A percentile compares a stretch with the other conserved stretches of the same genome.
phyloP scores from a whole-genome alignment of 2,888 invertebrate genomes.

The Drosophila melanosoma region DNA sequence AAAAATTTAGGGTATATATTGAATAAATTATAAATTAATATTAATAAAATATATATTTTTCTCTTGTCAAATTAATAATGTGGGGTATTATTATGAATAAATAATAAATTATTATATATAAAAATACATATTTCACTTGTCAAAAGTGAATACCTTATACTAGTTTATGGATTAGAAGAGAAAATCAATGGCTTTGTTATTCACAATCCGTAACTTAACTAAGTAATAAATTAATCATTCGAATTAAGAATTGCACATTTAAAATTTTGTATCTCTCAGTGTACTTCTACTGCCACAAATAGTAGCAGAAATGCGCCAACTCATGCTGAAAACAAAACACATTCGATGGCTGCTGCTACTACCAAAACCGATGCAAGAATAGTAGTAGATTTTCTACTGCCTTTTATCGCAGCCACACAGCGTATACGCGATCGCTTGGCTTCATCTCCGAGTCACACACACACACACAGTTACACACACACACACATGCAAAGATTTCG shows the following conservation, averaged over 20 bases:
- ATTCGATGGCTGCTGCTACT: slow-evolving; percentile 16
- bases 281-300: slow-evolving; percentile 33
- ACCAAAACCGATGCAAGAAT: slow-evolving; percentile 1
- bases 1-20: background rate
- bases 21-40: background rate
- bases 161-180: too few species aligned
- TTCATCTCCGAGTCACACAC: slow-evolving; percentile 47
- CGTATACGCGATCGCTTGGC: slow-evolving; percentile 43
- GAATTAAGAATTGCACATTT: background rate
- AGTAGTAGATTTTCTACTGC: slow-evolving; percentile 60
- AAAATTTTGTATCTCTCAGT: background rate
- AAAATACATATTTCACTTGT: too few species aligned
- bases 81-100: background rate
- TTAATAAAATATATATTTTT: background rate
- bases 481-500: slow-evolving; percentile 20
- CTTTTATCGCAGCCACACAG: slow-evolving; percentile 37
- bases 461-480: slow-evolving; percentile 23
- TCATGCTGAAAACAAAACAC: slow-evolving; percentile 53
- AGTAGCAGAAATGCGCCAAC: slow-evolving; percentile 41
- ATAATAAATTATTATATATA: background rate
- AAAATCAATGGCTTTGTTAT: too few species aligned
- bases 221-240: background rate
- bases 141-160: too few species aligned
- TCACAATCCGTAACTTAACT: too few species aligned
- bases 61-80: too few species aligned